phyloP scores from a whole-genome alignment of 2,113 vertebrate species.

The Crotalus tigris region DNA sequence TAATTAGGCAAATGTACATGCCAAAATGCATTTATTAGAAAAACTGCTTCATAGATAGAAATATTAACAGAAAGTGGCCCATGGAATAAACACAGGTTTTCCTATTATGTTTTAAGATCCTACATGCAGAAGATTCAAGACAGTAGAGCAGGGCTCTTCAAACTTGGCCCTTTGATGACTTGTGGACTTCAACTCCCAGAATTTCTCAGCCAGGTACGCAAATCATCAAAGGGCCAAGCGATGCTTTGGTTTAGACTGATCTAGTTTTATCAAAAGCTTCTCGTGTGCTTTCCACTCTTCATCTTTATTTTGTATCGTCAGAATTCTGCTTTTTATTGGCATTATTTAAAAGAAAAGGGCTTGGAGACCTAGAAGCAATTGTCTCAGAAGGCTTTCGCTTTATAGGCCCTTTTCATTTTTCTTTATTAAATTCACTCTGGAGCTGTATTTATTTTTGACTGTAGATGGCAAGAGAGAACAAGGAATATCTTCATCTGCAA shows the following conservation, averaged over 20 bases:
- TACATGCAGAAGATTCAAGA: neutral
- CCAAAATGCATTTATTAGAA: neutral
- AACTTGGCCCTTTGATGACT: too few species aligned
- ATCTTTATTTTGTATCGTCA: neutral
- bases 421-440: neutral
- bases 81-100: neutral
- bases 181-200: too few species aligned
- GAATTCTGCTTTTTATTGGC: neutral
- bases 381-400: neutral
- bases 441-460: neutral
- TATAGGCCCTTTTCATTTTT: neutral
- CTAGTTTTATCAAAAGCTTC: neutral
- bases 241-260: neutral
- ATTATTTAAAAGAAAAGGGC: neutral
- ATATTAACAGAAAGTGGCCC: neutral
- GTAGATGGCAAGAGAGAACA: neutral
- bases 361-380: neutral
- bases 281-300: neutral
- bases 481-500: neutral
- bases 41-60: neutral
- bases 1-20: neutral
- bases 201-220: too few species aligned
- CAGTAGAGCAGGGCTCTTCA: neutral
- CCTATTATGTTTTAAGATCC: neutral
- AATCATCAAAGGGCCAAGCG: too few species aligned